A percentile compares a stretch with the other conserved stretches of the same genome.
These are phyloP conservation scores for Neogobius melanostomus DNA, from an alignment of 2,113 vertebrate genomes.

Conservation along the genomic window DNA sequence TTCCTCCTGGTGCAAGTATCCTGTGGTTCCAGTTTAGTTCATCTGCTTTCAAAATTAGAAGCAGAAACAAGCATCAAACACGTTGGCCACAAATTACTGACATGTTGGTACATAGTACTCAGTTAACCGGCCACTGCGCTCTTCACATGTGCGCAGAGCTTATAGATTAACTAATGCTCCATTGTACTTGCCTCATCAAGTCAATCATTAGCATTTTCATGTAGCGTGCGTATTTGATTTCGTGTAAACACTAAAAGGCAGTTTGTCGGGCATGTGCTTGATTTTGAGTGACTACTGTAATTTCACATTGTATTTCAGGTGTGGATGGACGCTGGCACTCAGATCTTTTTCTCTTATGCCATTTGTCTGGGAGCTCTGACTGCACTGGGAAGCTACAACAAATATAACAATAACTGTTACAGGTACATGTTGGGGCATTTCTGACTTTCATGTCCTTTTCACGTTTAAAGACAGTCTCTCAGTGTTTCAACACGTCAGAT, in stretches of 20 bases:
- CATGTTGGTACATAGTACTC: not conserved
- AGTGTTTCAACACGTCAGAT: not conserved
- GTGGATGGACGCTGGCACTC: constrained; percentile 98
- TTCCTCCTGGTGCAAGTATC: constrained; percentile 42
- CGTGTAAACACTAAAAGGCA: constrained; percentile 2
- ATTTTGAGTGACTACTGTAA: not conserved
- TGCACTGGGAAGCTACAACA: constrained; percentile 96
- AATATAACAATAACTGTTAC: constrained; percentile 97
- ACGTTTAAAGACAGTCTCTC: too few relatives aligned
- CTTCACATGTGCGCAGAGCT: not conserved
- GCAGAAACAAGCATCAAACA: constrained; percentile 18
- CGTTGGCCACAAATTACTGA: not conserved
- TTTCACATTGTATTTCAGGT: constrained; percentile 74
- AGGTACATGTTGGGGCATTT: constrained; percentile 71
- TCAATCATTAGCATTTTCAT: constrained; percentile 35
- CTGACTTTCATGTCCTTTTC: too few relatives aligned
- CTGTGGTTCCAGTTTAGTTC: constrained; percentile 53
- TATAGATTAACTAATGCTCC: constrained; percentile 22
- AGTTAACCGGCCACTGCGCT: not conserved
- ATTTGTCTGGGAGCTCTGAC: constrained; percentile 93
- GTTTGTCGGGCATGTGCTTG: not conserved
- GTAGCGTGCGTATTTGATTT: constrained; percentile 4
- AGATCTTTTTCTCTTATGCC: constrained; percentile 97
- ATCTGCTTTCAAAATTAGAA: constrained; percentile 59
- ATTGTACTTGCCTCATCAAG: not conserved